A percentile compares a stretch with the other conserved stretches of the same genome.
These are phyloP conservation scores for Urophycis tenuis DNA, from an alignment of 2,797 vertebrate genomes.

Conservation along the genomic window DNA sequence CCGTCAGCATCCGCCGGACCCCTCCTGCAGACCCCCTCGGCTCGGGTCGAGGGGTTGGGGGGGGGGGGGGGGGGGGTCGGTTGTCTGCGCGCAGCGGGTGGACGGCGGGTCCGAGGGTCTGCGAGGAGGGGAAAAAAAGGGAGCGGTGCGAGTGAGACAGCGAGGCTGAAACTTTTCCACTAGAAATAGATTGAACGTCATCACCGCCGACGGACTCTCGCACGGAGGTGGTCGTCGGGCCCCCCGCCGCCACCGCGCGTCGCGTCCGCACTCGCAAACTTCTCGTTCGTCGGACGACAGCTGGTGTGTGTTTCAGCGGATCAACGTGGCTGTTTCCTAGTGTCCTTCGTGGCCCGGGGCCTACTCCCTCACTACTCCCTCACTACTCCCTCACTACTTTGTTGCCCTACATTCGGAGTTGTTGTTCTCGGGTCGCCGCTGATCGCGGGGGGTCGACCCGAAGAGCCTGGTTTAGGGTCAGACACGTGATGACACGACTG, in stretches of 20 bases:
- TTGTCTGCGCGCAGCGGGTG: slow-evolving; percentile 22
- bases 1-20: too few relatives aligned
- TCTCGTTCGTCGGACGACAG: too few relatives aligned
- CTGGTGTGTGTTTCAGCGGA: slow-evolving; percentile 16
- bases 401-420: background rate
- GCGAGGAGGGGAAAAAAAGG: slow-evolving; percentile 44
- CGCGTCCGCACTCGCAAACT: too few relatives aligned
- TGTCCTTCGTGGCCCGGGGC: slow-evolving; percentile 29
- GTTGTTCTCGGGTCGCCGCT: too few relatives aligned
- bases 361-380: slow-evolving; percentile 25
- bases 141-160: slow-evolving; percentile 64
- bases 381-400: slow-evolving; percentile 33
- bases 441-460: too few relatives aligned
- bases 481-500: too few relatives aligned
- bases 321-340: slow-evolving; percentile 42
- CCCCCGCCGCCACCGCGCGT: background rate
- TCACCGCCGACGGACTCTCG: slow-evolving; percentile 35
- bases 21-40: too few relatives aligned
- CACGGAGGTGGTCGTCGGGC: background rate
- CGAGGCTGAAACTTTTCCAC: slow-evolving; percentile 71
- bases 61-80: too few relatives aligned
- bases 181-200: slow-evolving; percentile 67
- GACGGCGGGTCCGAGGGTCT: slow-evolving; percentile 43
- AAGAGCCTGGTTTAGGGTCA: too few relatives aligned
- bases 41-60: slow-evolving; percentile 13